These are phyloP conservation scores for Ctenodactylus gundi DNA, from an alignment of 2,113 vertebrate genomes.

Conservation along the genomic window DNA sequence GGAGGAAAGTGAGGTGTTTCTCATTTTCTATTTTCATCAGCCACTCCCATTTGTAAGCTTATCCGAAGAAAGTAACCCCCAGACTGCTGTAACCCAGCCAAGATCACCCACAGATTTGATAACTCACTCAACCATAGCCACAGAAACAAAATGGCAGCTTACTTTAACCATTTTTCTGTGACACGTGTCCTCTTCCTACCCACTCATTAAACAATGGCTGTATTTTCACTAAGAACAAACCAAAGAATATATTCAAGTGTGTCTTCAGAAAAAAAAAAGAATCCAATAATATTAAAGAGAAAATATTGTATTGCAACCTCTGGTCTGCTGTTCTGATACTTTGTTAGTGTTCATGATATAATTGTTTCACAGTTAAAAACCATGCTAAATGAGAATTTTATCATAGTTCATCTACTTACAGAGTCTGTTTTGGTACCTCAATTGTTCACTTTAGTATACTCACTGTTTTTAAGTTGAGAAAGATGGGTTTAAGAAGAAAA, in stretches of 20 bases:
- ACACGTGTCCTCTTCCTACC: not conserved
- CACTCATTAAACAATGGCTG: not conserved
- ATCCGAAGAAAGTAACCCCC: not conserved
- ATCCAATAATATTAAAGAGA: not conserved
- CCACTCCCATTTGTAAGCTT: not conserved
- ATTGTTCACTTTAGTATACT: not conserved
- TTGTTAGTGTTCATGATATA: not conserved
- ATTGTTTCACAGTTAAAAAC: not conserved
- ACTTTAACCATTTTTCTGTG: not conserved
- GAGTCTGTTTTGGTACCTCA: fast-evolving
- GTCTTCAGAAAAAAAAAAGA: not conserved
- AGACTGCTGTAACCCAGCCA: not conserved
- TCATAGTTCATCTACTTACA: not conserved
- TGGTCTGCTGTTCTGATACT: not conserved
- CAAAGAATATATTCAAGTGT: not conserved
- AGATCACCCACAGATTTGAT: not conserved
- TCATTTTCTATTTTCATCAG: not conserved
- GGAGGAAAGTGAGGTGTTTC: not conserved
- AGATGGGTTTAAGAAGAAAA: slow-evolving; percentile 10
- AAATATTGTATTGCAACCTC: not conserved
- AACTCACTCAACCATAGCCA: not conserved
- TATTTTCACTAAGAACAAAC: not conserved
- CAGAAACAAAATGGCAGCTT: not conserved
- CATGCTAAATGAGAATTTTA: not conserved
- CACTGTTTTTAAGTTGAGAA: not conserved